Base-by-base conservation (phyloP, 1,140 invertebrate species). In the Drosophila ogumai region DNA sequence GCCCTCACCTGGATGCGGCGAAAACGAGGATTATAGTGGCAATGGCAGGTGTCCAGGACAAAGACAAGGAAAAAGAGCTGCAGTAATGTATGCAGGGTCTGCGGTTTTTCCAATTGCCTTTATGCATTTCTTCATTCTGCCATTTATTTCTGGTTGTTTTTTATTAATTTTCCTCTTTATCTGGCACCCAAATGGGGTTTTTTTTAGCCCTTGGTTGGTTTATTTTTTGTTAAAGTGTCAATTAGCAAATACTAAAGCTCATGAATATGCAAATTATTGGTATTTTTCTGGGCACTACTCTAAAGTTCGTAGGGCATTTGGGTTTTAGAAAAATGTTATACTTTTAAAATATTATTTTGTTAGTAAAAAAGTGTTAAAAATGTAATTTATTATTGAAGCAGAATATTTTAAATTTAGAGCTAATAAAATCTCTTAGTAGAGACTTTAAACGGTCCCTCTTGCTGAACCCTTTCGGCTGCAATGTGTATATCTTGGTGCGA, bases 171-270 rank as follows among this genome's bases (percentile, higher is more conserved):
- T 22, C 52, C 59, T 54, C 57, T 88, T 88, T 88, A 77, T 80
- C 66, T 63, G 65, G 54, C 59, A 25, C 52, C 57, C 56, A 55
- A 60, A 75, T 69, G 55, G 43, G 63, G 52, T 61, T 68, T 71
- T 64, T 64, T 77, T 68, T 28, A 28, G 32, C 19, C 19, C 50
- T 52, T 61, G 36, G 36, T 22, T 59, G 68, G 36, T 75, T 78
- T 54, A 78, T 61, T 78, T 82, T 63, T 78, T 88, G 72, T 74
- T 78, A 58, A 75, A 90, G 60, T 88, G 85, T 81, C 84, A 88
- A 88, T 88, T 88, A 90, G 85, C 81, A 90, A 85, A 88, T 84
- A 88, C 84, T 85, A 85, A 75, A 78, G 85, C 84, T 90, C 85
- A 90, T 88, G 85, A 88, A 88, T 88, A 88, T 88, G 85, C 81